phyloP scores from a whole-genome alignment of 2,888 invertebrate genomes.

The Cheilosia pagana region DNA sequence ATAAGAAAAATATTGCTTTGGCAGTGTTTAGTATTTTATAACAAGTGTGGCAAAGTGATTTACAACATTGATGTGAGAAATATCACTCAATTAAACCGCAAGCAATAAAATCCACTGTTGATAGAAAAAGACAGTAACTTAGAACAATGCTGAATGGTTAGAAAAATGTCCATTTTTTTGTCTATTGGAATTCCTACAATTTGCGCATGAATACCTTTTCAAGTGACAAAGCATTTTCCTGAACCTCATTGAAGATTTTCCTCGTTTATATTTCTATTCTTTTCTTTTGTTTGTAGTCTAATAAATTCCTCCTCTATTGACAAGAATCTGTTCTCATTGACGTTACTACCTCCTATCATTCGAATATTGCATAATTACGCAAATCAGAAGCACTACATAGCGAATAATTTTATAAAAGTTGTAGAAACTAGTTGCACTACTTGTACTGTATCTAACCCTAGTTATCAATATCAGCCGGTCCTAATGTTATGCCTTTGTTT shows the following conservation, averaged over 20 bases:
- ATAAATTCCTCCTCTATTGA: background rate
- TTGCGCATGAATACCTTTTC: slow-evolving; percentile 42
- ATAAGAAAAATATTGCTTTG: too few species aligned
- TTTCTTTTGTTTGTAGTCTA: background rate
- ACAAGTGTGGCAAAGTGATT: slow-evolving; percentile 1
- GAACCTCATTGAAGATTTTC: background rate
- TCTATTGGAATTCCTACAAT: slow-evolving; percentile 1
- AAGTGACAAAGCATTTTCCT: background rate
- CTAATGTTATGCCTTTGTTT: slow-evolving; percentile 12
- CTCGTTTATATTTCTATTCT: background rate
- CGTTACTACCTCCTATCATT: background rate
- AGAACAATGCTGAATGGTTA: slow-evolving; percentile 53
- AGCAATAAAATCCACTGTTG: background rate
- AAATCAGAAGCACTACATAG: background rate
- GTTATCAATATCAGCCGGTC: background rate
- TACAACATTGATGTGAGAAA: background rate
- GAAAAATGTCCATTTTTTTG: slow-evolving; percentile 1
- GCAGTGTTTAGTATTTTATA: too few species aligned
- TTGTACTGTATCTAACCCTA: background rate
- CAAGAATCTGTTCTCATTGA: background rate
- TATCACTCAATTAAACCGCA: background rate
- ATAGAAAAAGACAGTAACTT: background rate
- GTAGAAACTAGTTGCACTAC: slow-evolving; percentile 14
- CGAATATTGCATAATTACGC: slow-evolving; percentile 16
- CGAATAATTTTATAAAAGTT: background rate